phyloP scores from a whole-genome alignment of 2,797 vertebrate genomes.

The Amblyraja radiata region DNA sequence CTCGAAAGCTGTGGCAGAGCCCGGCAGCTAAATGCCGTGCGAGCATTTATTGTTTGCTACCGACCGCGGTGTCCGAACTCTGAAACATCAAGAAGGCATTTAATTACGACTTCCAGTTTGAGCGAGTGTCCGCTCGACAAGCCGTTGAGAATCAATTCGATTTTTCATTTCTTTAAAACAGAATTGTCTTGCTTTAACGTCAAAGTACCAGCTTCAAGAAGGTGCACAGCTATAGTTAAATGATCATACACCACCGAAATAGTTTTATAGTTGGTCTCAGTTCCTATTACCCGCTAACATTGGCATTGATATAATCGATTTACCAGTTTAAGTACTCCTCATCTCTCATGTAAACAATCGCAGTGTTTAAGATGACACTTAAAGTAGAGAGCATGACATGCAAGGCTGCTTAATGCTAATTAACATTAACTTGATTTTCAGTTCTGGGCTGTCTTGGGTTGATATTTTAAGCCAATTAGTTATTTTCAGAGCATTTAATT shows the following conservation, averaged over 20 bases:
- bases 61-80: no score
- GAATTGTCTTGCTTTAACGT: not conserved
- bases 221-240: not conserved
- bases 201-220: not conserved
- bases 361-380: not conserved
- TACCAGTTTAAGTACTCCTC: not conserved
- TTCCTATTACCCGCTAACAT: not conserved
- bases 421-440: not conserved
- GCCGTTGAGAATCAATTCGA: not conserved
- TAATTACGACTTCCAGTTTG: not conserved
- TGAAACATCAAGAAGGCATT: no score
- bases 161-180: not conserved
- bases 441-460: not conserved
- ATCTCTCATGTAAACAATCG: not conserved
- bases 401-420: not conserved
- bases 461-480: not conserved
- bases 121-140: not conserved
- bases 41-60: not conserved
- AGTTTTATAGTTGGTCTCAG: not conserved
- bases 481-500: not conserved
- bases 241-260: not conserved
- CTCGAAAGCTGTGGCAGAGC: not conserved
- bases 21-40: not conserved
- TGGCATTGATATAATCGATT: not conserved
- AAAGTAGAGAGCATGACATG: not conserved